phyloP scores from a whole-genome alignment of 2,113 vertebrate species.

The Brachirus orientalis region DNA sequence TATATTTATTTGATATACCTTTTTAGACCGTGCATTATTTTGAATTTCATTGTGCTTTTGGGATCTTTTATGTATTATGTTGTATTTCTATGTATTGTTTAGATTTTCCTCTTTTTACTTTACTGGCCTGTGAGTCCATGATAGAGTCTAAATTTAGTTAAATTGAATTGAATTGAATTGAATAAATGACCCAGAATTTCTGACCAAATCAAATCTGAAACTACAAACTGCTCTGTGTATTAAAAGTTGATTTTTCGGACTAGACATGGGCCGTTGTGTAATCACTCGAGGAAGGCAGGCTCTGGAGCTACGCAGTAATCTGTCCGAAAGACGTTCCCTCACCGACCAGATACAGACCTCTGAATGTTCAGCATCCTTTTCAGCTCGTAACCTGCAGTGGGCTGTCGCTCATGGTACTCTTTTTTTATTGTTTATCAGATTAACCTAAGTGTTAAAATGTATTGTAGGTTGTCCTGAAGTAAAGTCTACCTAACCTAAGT shows the following conservation, averaged over 20 bases:
- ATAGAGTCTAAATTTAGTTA: too few relatives aligned
- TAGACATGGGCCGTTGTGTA: conserved; percentile 88
- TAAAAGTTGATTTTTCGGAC: background rate
- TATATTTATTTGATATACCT: too few relatives aligned
- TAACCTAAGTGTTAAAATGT: background rate
- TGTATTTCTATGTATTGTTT: too few relatives aligned
- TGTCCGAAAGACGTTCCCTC: conserved; percentile 87
- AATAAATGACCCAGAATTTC: too few relatives aligned
- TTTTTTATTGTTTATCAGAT: background rate
- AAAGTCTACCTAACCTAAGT: background rate
- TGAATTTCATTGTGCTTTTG: too few relatives aligned
- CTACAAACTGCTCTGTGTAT: background rate
- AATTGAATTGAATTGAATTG: too few relatives aligned
- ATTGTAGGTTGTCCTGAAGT: background rate
- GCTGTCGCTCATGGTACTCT: conserved; percentile 84
- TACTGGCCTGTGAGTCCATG: too few relatives aligned
- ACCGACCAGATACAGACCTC: conserved; percentile 77
- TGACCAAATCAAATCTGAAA: too few relatives aligned
- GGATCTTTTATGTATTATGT: too few relatives aligned
- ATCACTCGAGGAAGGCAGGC: conserved; percentile 87
- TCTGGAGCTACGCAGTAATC: conserved; percentile 89
- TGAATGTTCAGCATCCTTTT: conserved; percentile 69
- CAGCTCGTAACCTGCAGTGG: conserved; percentile 89
- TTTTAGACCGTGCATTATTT: too few relatives aligned
- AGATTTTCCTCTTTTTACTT: too few relatives aligned